These are phyloP conservation scores for Melanargia galathea DNA, from an alignment of 2,888 invertebrate genomes.

Conservation along the genomic window DNA sequence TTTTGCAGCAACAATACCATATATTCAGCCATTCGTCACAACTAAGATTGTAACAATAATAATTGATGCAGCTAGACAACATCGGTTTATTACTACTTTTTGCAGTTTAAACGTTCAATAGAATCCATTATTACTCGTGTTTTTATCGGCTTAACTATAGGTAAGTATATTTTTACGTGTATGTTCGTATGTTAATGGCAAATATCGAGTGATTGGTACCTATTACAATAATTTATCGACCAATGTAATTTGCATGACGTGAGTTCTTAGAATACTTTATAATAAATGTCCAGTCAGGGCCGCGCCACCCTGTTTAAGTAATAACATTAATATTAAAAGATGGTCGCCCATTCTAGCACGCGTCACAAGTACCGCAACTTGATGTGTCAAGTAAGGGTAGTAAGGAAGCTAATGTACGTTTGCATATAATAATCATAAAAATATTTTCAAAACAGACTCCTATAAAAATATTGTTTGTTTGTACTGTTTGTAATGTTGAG, in stretches of 20 bases:
- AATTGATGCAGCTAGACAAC: too few relatives aligned
- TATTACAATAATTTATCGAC: not conserved
- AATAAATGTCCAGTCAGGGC: constrained; percentile 8
- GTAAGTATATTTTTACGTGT: not conserved
- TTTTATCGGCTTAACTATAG: not conserved
- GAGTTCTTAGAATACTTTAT: not conserved
- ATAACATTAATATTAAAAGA: not conserved
- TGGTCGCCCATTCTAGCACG: not conserved
- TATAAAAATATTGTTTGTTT: too few relatives aligned
- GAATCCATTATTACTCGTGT: not conserved
- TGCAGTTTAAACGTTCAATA: not conserved
- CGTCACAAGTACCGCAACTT: too few relatives aligned
- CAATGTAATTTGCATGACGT: not conserved
- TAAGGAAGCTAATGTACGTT: too few relatives aligned
- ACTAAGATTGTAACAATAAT: too few relatives aligned
- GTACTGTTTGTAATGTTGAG: too few relatives aligned
- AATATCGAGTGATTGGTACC: not conserved
- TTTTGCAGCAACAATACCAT: too few relatives aligned
- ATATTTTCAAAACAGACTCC: too few relatives aligned
- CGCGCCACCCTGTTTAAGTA: not conserved
- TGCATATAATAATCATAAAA: too few relatives aligned
- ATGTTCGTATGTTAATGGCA: not conserved
- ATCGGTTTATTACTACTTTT: not conserved
- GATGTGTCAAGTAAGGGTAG: too few relatives aligned
- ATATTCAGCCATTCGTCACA: too few relatives aligned